Base-by-base conservation (phyloP, 2,797 vertebrate genomes). In the Muscicapa striata region DNA sequence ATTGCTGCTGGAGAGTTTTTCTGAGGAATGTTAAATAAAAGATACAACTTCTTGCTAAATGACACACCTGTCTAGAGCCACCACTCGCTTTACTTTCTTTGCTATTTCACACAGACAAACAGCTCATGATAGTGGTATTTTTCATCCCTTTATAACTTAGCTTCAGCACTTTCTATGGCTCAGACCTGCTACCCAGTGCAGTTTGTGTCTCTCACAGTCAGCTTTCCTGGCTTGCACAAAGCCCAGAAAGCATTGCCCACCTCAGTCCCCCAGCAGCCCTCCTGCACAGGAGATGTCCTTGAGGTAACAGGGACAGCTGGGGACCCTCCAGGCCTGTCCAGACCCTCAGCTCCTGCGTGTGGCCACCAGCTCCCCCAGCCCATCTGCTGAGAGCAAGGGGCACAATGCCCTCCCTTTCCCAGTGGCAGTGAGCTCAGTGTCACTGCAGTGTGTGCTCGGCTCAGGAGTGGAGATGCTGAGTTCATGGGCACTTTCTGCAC, bases 361-460 rank as follows among this genome's bases (percentile, higher is more conserved):
- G 36, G 15, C 45, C 49, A 13, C 26, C 58, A 46, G 43, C 29
- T 49, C 4, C 24, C 55, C 9, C 16, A 63, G 69, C 10, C 13
- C 22, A 6, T 16, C 14, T 3, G 4, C 23, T 51, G 36, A 15
- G 41, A 67, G 40, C 20, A 10, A 40, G 29, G 23, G 30, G 7
- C 70, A 27, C 27, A 29, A 76, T 15, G 8, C 5, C 2, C 10
- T 51, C n/a, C 48, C 32, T 21, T 66, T 32, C 20, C 22, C 34
- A 1, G 41, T 0, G 17, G 32, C 6, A 19, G 12, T 0, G 19
- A 66, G 26, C 19, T 49, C 49, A 1, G 30, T 7, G 45, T 13
- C 0, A 0, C 20, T 2, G 46, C 8, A 19, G 14, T 9, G 1
- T 0, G 5, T 3, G 67, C 52, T 32, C 18, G 8, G 15, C 46